Percentiles rank a stretch among this genome's conserved stretches.
Conservation (phyloP, 2,888 invertebrate species). For the Parnassius mnemosyne region DNA sequence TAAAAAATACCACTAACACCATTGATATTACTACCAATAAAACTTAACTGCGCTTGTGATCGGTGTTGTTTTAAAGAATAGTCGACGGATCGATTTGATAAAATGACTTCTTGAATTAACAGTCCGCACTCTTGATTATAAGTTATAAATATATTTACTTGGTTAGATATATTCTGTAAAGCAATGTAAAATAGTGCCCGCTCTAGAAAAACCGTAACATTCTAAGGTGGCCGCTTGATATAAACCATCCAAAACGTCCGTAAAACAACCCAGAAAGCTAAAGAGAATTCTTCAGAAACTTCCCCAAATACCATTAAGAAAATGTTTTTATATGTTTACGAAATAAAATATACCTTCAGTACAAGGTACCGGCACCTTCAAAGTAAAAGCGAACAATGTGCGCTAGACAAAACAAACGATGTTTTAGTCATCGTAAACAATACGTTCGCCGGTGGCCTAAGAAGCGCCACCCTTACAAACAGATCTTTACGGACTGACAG, state of each 20-base stretch:
- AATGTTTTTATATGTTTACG: slow-evolving; percentile 12
- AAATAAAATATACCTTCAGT: slow-evolving; percentile 13
- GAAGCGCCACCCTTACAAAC: slow-evolving; percentile 38
- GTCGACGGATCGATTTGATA: no score
- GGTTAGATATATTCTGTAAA: no score
- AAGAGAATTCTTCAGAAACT: slow-evolving; percentile 8
- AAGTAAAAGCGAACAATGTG: slow-evolving; percentile 25
- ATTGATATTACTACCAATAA: no score
- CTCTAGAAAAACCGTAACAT: no score
- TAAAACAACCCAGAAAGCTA: slow-evolving; percentile 15
- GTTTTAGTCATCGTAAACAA: slow-evolving; percentile 29
- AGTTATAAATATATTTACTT: no score
- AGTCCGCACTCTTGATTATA: no score
- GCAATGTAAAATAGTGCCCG: no score
- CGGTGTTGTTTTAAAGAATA: no score
- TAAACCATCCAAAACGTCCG: not conserved
- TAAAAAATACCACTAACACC: no score
- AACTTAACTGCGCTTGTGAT: no score
- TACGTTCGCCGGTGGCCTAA: slow-evolving; percentile 18
- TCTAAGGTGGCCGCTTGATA: no score
- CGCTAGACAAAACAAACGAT: slow-evolving; percentile 23
- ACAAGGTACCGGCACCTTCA: slow-evolving; percentile 25
- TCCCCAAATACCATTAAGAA: slow-evolving; percentile 16
- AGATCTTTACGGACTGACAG: slow-evolving; percentile 33
- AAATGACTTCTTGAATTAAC: no score